Conservation (phyloP, 2,888 invertebrate species). For the Acanthococcus lagerstroemiae region DNA sequence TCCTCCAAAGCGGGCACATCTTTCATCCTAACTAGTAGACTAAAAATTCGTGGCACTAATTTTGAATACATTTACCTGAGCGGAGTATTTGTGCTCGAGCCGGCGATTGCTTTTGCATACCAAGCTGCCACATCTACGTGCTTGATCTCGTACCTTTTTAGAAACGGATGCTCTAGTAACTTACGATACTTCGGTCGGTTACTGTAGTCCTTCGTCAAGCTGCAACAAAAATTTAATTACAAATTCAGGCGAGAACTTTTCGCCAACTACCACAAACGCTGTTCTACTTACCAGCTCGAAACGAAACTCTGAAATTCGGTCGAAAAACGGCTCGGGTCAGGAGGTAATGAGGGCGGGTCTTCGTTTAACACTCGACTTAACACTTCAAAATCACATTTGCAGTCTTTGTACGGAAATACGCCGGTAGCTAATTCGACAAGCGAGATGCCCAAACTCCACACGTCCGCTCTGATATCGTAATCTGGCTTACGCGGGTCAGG, state of each 20-base stretch:
- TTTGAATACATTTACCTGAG: too few species aligned
- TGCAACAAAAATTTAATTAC: conserved; percentile 42
- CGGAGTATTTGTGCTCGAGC: conserved; percentile 5
- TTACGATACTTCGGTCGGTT: conserved; percentile 88
- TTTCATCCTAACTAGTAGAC: too few species aligned
- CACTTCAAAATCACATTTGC: conserved; percentile 96
- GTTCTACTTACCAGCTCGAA: conserved; percentile 69
- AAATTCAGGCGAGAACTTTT: not conserved
- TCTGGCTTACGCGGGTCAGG: conserved; percentile 85
- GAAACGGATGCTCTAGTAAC: conserved; percentile 78
- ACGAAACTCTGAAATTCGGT: conserved; percentile 84
- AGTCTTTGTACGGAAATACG: conserved; percentile 86
- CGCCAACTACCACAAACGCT: not conserved
- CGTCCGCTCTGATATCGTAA: conserved; percentile 98
- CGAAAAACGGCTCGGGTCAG: conserved; percentile 61
- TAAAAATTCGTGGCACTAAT: too few species aligned
- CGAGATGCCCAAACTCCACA: conserved; percentile 96
- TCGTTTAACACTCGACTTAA: conserved; percentile 82
- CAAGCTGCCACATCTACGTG: conserved; percentile 69
- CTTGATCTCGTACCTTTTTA: conserved; percentile 63
- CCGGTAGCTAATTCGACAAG: conserved; percentile 94
- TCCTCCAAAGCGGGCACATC: too few species aligned
- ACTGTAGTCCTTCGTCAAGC: conserved; percentile 87
- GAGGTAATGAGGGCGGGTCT: conserved; percentile 76
- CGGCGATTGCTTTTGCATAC: conserved; percentile 50